Percentiles rank a stretch among this genome's conserved stretches.
Conservation (phyloP, 1,140 invertebrate species). For the Calycopis cecrops region DNA sequence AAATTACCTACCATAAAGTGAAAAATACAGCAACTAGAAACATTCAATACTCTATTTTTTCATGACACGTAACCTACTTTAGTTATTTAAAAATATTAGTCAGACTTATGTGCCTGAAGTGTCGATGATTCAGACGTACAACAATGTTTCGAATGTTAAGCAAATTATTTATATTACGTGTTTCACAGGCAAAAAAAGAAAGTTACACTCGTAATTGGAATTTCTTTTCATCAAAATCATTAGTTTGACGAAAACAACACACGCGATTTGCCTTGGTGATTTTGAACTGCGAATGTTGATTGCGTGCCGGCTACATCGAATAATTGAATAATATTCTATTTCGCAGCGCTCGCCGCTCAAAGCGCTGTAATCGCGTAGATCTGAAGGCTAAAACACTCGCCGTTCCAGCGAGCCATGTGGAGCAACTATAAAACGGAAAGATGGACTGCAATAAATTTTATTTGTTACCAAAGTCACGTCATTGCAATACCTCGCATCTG, state of each 20-base stretch:
- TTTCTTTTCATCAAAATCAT: background rate
- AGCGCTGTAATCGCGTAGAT: background rate
- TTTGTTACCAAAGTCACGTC: background rate
- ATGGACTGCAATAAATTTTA: constrained; percentile 8
- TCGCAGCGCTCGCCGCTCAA: background rate
- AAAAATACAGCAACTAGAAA: too few species aligned
- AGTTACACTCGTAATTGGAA: background rate
- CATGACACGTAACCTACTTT: too few species aligned
- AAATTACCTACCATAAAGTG: too few species aligned
- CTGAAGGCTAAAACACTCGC: constrained; percentile 7
- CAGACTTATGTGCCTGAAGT: too few species aligned
- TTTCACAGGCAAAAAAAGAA: too few species aligned
- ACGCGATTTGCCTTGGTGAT: background rate
- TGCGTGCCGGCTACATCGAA: background rate
- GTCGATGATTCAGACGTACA: too few species aligned
- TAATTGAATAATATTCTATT: constrained; percentile 10
- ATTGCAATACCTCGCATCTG: constrained; percentile 5
- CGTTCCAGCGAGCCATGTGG: background rate
- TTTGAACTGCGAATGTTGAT: background rate
- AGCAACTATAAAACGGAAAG: background rate
- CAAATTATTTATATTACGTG: too few species aligned
- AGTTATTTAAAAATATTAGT: too few species aligned
- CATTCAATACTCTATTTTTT: too few species aligned
- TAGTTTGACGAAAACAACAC: constrained; percentile 3
- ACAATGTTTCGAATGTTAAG: too few species aligned